Percentiles rank a stretch among this genome's conserved stretches.
Evolutionary conservation across 2,888 invertebrate genomes (phyloP).

Genomic region (Chymomyza procnemis): DNA sequence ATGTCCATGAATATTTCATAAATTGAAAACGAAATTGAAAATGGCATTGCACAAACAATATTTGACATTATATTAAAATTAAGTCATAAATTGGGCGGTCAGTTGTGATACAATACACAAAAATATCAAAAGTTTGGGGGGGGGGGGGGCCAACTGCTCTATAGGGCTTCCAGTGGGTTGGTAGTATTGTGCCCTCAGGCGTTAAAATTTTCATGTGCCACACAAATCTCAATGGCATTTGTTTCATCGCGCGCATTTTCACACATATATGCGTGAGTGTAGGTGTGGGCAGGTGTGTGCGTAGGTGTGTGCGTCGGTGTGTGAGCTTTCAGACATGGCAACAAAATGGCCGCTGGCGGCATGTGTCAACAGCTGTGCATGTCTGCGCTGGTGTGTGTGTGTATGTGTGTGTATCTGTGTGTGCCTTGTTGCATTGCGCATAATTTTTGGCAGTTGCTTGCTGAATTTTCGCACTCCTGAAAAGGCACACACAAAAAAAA

Average conservation of each 20-base stretch:
- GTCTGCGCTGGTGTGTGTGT: slow-evolving; percentile 26
- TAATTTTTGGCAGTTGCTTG: slow-evolving; percentile 49
- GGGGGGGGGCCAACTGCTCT: neutral
- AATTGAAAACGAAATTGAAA: slow-evolving; percentile 56
- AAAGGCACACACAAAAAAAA: slow-evolving; percentile 20
- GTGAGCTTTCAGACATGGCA: slow-evolving; percentile 15
- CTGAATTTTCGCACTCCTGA: neutral
- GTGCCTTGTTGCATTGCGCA: slow-evolving; percentile 30
- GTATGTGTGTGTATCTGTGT: slow-evolving; percentile 2
- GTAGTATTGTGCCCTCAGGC: slow-evolving; percentile 40
- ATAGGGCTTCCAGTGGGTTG: neutral
- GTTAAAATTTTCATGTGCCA: slow-evolving; percentile 48
- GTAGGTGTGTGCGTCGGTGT: neutral
- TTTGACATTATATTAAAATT: slow-evolving; percentile 68
- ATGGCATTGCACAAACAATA: slow-evolving; percentile 47
- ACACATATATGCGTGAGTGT: slow-evolving; percentile 8
- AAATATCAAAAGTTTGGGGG: neutral
- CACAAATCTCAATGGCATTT: slow-evolving; percentile 53
- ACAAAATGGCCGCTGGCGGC: slow-evolving; percentile 55
- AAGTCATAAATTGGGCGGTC: slow-evolving; percentile 52
- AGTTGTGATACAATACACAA: neutral
- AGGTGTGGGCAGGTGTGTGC: neutral
- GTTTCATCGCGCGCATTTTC: slow-evolving; percentile 33
- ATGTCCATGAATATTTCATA: slow-evolving; percentile 40
- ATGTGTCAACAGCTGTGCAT: slow-evolving; percentile 60